Percentiles rank a stretch among this genome's conserved stretches.
These are phyloP conservation scores for Pyrgus malvae DNA, from an alignment of 2,888 invertebrate genomes.

Conservation along the genomic window DNA sequence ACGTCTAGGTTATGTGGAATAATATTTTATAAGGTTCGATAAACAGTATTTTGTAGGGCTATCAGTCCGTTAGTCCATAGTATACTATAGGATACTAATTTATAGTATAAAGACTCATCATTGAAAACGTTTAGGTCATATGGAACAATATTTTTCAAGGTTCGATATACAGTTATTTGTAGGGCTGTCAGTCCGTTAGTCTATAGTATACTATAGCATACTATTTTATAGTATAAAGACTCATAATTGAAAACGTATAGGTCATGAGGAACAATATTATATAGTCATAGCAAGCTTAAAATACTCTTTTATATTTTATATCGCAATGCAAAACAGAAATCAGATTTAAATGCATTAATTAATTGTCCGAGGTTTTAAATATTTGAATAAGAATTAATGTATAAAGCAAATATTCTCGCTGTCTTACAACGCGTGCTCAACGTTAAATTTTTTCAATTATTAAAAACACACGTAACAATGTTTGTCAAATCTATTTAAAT, in stretches of 20 bases:
- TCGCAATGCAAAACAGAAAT: too few species aligned
- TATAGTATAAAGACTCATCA: constrained; percentile 1
- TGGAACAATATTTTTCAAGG: neutral
- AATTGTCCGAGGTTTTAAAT: too few species aligned
- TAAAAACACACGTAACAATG: too few species aligned
- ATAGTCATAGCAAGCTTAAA: too few species aligned
- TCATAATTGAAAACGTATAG: constrained; percentile 1
- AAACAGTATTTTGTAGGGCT: constrained; percentile 1
- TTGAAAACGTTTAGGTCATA: constrained; percentile 7
- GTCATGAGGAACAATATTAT: constrained; percentile 8
- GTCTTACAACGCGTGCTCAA: too few species aligned
- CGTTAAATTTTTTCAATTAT: too few species aligned
- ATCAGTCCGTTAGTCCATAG: neutral
- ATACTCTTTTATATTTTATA: too few species aligned
- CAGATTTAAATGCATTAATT: too few species aligned
- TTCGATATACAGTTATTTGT: neutral
- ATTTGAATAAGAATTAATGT: too few species aligned
- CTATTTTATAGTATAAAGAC: neutral
- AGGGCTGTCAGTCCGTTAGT: neutral
- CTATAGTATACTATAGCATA: neutral
- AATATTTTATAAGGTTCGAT: neutral
- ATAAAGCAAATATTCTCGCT: too few species aligned
- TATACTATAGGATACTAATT: neutral
- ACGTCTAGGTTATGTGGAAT: constrained; percentile 11
- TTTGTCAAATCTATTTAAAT: too few species aligned